Conservation (phyloP, 2,113 vertebrate genomes). For the Phycodurus eques region DNA sequence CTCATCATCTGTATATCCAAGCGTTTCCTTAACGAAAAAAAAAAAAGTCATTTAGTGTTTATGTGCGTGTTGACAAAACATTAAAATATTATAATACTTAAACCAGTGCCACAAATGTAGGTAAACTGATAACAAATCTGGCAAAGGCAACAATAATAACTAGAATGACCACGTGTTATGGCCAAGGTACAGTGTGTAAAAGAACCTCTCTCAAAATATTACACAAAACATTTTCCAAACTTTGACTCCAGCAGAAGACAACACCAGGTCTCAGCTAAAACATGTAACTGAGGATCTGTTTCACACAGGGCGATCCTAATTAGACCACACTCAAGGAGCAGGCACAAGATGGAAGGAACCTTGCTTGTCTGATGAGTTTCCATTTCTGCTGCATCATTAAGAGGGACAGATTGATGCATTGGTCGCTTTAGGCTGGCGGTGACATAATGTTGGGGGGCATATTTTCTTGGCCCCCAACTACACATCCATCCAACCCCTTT, state of each 20-base stretch:
- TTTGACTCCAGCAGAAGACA: background rate
- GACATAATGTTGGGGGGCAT: too few relatives aligned
- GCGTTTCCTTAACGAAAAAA: conserved; percentile 13
- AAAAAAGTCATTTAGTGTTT: conserved; percentile 3
- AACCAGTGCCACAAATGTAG: background rate
- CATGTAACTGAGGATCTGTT: too few relatives aligned
- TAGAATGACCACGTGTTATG: background rate
- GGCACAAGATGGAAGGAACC: too few relatives aligned
- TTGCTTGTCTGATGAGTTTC: too few relatives aligned
- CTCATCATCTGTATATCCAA: conserved; percentile 15
- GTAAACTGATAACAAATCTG: background rate
- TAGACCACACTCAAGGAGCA: too few relatives aligned
- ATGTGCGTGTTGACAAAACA: conserved; percentile 3
- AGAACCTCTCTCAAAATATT: background rate
- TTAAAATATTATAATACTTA: background rate
- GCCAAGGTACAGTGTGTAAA: too few relatives aligned
- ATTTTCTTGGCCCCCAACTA: too few relatives aligned
- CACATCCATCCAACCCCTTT: too few relatives aligned
- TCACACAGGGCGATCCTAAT: too few relatives aligned
- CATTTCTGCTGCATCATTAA: too few relatives aligned
- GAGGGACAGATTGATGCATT: too few relatives aligned
- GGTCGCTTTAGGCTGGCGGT: too few relatives aligned
- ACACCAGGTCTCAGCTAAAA: background rate
- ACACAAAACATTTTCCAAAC: background rate
- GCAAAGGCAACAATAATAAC: background rate